Percentiles rank a stretch among this genome's conserved stretches.
Conservation (phyloP, 2,113 vertebrate genomes). For the Pao palembangensis region DNA sequence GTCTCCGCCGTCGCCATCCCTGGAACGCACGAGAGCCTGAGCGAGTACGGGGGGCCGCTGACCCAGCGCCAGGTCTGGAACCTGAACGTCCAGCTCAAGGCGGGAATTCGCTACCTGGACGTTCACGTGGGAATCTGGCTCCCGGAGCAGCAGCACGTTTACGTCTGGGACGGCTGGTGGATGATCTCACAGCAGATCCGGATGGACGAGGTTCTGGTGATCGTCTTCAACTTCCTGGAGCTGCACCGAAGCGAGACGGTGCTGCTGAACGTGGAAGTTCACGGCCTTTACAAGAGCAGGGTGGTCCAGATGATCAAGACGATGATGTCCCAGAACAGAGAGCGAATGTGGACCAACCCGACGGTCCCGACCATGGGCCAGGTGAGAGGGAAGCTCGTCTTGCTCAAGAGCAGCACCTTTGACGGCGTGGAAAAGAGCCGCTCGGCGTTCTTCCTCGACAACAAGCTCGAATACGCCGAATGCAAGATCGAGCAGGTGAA, state of each 20-base stretch:
- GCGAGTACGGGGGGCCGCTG: constrained; percentile 17
- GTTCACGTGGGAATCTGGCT: constrained; percentile 24
- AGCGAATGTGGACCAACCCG: constrained; percentile 23
- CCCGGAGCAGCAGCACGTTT: neutral
- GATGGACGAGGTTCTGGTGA: constrained; percentile 29
- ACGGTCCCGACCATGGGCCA: constrained; percentile 42
- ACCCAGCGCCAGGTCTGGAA: constrained; percentile 51
- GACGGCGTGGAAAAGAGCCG: constrained; percentile 17
- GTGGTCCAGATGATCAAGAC: fast-evolving
- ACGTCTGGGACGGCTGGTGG: constrained; percentile 20
- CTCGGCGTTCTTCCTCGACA: constrained; percentile 18
- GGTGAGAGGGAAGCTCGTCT: constrained; percentile 58
- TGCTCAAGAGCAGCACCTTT: constrained; percentile 46
- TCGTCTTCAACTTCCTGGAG: constrained; percentile 36
- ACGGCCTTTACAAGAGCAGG: neutral
- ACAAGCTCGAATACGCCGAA: constrained; percentile 17
- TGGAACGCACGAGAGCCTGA: constrained; percentile 62
- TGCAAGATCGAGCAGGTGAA: constrained; percentile 5
- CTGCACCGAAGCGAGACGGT: constrained; percentile 38
- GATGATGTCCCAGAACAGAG: neutral
- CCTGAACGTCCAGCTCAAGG: constrained; percentile 55
- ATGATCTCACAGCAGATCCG: neutral
- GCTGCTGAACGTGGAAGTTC: constrained; percentile 51
- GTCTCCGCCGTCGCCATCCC: constrained; percentile 64
- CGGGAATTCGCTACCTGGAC: constrained; percentile 65